Conservation (phyloP, 1,140 invertebrate species). For the Aphaenogaster floridana region DNA sequence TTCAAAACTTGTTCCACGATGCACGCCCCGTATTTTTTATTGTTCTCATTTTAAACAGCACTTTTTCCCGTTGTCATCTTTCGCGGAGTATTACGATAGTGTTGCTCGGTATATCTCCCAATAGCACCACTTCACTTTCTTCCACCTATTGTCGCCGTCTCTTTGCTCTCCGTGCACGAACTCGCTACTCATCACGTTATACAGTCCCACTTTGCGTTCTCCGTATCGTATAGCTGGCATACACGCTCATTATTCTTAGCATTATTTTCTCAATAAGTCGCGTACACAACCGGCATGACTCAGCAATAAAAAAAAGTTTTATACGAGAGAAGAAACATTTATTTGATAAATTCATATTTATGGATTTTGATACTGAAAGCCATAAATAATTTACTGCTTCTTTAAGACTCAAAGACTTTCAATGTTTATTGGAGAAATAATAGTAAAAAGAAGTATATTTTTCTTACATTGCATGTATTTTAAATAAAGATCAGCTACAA, state of each 20-base stretch:
- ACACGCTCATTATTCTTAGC: constrained; percentile 50
- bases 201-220: constrained; percentile 40
- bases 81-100: constrained; percentile 55
- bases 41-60: constrained; percentile 24
- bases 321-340: not conserved
- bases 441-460: constrained; percentile 5
- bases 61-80: constrained; percentile 12
- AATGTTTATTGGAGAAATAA: not conserved
- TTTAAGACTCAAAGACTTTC: not conserved
- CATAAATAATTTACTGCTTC: not conserved
- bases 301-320: constrained; percentile 18
- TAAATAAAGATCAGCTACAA: not conserved
- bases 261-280: constrained; percentile 53
- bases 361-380: not conserved
- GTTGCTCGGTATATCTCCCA: constrained; percentile 46
- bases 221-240: constrained; percentile 44
- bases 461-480: not conserved
- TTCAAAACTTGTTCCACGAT: constrained; percentile 39
- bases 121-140: constrained; percentile 40
- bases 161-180: constrained; percentile 52
- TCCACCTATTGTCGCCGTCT: constrained; percentile 43
- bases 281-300: constrained; percentile 11
- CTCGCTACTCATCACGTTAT: constrained; percentile 63
- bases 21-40: constrained; percentile 3
- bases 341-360: constrained; percentile 20